Evolutionary conservation across 2,113 vertebrate species (phyloP).

Genomic region (Parotia lawesii): DNA sequence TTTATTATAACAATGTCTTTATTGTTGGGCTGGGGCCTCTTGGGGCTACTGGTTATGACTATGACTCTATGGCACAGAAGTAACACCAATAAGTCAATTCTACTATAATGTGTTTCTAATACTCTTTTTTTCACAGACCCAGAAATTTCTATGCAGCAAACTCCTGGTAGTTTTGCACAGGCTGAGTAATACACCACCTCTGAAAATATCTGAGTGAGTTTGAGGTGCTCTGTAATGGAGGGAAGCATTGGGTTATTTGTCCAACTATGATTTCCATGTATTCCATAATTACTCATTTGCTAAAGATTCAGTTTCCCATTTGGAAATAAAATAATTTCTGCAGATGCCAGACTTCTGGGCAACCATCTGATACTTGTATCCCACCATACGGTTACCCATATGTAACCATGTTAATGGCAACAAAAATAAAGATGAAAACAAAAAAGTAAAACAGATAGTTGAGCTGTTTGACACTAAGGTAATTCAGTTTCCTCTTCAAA

Average conservation of each 20-base stretch:
- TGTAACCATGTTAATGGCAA: constrained; percentile 23
- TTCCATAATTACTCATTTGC: constrained; percentile 27
- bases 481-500: constrained; percentile 22
- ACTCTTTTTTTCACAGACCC: background rate
- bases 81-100: background rate
- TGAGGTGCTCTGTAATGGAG: background rate
- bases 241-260: background rate
- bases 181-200: background rate
- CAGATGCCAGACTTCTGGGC: constrained; percentile 42
- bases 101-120: background rate
- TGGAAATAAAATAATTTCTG: constrained; percentile 51
- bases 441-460: constrained; percentile 3
- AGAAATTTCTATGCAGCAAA: background rate
- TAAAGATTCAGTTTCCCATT: constrained; percentile 18
- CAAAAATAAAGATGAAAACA: constrained; percentile 49
- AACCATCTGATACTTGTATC: constrained; percentile 48
- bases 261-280: background rate
- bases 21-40: background rate
- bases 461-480: constrained; percentile 21
- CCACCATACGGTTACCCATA: constrained; percentile 40
- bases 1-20: constrained; percentile 34
- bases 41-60: background rate
- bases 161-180: background rate
- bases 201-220: background rate
- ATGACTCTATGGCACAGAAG: background rate